Evolutionary conservation across 1,140 invertebrate genomes (phyloP).

Genomic region (Dolichoris vasculosae): DNA sequence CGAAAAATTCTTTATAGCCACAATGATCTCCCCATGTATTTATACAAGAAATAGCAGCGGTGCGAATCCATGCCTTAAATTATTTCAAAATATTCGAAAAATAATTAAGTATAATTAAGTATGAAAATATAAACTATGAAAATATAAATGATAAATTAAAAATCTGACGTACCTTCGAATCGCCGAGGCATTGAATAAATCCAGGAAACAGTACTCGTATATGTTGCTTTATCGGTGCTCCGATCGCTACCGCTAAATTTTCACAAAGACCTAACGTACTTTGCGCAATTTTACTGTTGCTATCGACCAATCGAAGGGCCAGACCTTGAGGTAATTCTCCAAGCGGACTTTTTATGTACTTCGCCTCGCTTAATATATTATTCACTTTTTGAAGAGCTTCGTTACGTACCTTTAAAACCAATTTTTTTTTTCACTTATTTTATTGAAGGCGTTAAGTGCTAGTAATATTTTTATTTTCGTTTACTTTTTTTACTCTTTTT

Average conservation of each 20-base stretch:
- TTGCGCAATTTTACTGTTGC: conserved; percentile 93
- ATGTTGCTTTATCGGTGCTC: conserved; percentile 86
- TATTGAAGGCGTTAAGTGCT: not conserved
- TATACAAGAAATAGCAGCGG: conserved; percentile 85
- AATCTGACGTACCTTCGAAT: conserved; percentile 78
- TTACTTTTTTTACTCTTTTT: not conserved
- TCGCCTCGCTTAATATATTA: conserved; percentile 83
- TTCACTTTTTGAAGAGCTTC: conserved; percentile 88
- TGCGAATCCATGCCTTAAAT: conserved; percentile 78
- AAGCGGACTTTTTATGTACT: conserved; percentile 87
- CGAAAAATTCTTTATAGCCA: conserved; percentile 88
- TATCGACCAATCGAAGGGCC: conserved; percentile 85
- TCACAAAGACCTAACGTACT: conserved; percentile 88
- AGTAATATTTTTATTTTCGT: not conserved
- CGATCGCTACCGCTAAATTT: conserved; percentile 85
- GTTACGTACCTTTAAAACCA: conserved; percentile 80
- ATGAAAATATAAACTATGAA: not conserved
- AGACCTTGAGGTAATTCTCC: conserved; percentile 89
- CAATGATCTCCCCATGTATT: conserved; percentile 89
- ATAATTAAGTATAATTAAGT: not conserved
- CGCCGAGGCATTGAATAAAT: conserved; percentile 84
- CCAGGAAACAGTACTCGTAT: conserved; percentile 88
- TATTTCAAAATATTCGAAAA: no score
- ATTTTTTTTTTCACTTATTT: conserved; percentile 1
- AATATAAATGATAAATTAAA: conserved; percentile 19